A percentile compares a stretch with the other conserved stretches of the same genome.
phyloP scores from a whole-genome alignment of 30 jellyfish, hydroid and myxozoan species.

The Aurelia aurita complex sp. Pacific region DNA sequence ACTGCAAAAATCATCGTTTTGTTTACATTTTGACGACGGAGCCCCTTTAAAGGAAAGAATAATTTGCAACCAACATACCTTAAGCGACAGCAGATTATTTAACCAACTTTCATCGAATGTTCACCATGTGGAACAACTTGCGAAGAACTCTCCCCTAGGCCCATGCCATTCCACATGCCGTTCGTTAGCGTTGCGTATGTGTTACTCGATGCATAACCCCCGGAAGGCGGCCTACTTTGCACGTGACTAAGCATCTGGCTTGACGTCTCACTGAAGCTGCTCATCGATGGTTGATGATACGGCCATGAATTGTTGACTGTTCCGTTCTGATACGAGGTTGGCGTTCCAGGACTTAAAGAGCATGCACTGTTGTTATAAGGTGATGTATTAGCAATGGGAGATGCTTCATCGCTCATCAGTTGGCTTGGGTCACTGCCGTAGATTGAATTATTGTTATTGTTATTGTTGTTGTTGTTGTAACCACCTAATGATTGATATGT shows the following conservation, averaged over 20 bases:
- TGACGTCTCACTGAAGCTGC: slow-evolving; percentile 65
- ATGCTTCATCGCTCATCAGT: slow-evolving; percentile 90
- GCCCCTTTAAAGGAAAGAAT: slow-evolving; percentile 15
- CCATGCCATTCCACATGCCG: slow-evolving; percentile 95
- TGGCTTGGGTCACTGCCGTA: slow-evolving; percentile 89
- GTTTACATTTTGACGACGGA: no score
- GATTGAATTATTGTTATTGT: slow-evolving; percentile 50
- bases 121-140: slow-evolving; percentile 92
- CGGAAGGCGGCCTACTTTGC: slow-evolving; percentile 77
- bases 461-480: slow-evolving; percentile 57
- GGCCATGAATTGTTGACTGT: slow-evolving; percentile 99
- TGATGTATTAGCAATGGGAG: slow-evolving; percentile 93
- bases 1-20: no score
- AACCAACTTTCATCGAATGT: slow-evolving; percentile 97
- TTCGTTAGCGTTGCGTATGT: slow-evolving; percentile 79
- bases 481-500: slow-evolving; percentile 77
- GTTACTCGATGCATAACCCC: slow-evolving; percentile 63
- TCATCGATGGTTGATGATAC: slow-evolving; percentile 83
- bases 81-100: neutral
- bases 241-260: slow-evolving; percentile 77
- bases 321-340: slow-evolving; percentile 93
- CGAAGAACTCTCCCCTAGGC: slow-evolving; percentile 70
- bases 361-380: slow-evolving; percentile 95
- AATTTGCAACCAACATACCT: neutral
- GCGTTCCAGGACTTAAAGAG: slow-evolving; percentile 95